phyloP scores from a whole-genome alignment of 2,113 vertebrate species.

The Sprattus sprattus region DNA sequence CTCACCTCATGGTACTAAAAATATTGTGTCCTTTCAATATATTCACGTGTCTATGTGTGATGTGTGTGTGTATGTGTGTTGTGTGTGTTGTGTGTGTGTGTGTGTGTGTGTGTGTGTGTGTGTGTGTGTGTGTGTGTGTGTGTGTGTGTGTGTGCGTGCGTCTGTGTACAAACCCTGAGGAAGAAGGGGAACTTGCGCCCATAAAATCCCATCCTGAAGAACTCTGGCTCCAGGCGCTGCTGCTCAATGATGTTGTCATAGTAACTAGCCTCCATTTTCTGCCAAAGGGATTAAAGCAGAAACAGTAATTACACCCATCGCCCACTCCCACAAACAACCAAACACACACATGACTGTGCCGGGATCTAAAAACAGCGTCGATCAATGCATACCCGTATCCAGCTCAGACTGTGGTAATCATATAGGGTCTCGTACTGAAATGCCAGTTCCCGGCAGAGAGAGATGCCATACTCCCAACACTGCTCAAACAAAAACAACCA shows the following conservation, averaged over 20 bases:
- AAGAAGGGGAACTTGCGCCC: conserved; percentile 98
- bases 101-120: not conserved
- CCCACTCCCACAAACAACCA: not conserved
- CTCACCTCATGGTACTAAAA: not conserved
- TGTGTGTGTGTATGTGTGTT: not conserved
- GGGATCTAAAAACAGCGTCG: not conserved
- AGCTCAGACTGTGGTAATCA: conserved; percentile 98
- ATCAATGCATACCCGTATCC: conserved; percentile 86
- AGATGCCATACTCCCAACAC: conserved; percentile 98
- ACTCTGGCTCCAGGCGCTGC: conserved; percentile 94
- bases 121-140: conserved; percentile 22
- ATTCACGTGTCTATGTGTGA: not conserved
- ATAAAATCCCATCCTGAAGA: conserved; percentile 96
- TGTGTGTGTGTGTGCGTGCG: conserved; percentile 16
- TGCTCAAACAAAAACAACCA: conserved; percentile 56
- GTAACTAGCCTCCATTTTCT: conserved; percentile 99
- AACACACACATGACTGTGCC: not conserved
- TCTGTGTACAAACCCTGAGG: conserved; percentile 81
- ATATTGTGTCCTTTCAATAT: not conserved
- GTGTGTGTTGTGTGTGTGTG: conserved; percentile 11
- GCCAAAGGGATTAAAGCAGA: conserved; percentile 52
- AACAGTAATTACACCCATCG: not conserved
- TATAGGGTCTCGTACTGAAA: conserved; percentile 93
- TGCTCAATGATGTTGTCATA: conserved; percentile 98
- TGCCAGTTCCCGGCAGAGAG: conserved; percentile 92